phyloP scores from a whole-genome alignment of 2,113 vertebrate species.

The Uropsilus gracilis region DNA sequence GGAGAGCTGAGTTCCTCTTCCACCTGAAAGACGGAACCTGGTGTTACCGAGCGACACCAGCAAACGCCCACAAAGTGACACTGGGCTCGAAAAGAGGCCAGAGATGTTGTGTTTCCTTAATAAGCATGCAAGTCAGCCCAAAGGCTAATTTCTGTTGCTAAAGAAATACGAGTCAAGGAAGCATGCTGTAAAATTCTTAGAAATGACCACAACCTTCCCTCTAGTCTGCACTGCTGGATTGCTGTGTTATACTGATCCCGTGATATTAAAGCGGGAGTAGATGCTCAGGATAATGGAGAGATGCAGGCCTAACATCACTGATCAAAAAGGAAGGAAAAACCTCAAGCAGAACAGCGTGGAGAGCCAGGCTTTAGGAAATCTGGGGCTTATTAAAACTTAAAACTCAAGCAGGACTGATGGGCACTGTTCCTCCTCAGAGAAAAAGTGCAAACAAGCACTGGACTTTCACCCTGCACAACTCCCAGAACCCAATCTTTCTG shows the following conservation, averaged over 20 bases:
- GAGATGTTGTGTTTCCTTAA: background rate
- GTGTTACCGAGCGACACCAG: background rate
- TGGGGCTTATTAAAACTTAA: background rate
- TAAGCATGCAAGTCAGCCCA: background rate
- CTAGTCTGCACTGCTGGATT: background rate
- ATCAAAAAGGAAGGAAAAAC: background rate
- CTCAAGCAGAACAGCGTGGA: background rate
- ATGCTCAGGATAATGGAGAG: background rate
- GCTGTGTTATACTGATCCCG: background rate
- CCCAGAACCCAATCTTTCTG: background rate
- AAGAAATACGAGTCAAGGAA: constrained; percentile 11
- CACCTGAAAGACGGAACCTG: constrained; percentile 86
- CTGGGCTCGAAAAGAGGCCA: background rate
- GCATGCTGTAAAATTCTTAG: background rate
- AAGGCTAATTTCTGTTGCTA: constrained; percentile 23
- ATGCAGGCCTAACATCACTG: background rate
- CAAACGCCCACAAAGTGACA: background rate
- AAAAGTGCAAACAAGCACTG: background rate
- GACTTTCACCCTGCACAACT: background rate
- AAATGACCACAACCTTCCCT: background rate
- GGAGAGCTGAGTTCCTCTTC: constrained; percentile 95
- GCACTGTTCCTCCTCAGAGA: background rate
- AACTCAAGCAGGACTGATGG: background rate
- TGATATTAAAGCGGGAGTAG: background rate
- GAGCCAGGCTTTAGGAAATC: background rate